These are phyloP conservation scores for Malacosoma neustria DNA, from an alignment of 2,888 invertebrate genomes.

Conservation along the genomic window DNA sequence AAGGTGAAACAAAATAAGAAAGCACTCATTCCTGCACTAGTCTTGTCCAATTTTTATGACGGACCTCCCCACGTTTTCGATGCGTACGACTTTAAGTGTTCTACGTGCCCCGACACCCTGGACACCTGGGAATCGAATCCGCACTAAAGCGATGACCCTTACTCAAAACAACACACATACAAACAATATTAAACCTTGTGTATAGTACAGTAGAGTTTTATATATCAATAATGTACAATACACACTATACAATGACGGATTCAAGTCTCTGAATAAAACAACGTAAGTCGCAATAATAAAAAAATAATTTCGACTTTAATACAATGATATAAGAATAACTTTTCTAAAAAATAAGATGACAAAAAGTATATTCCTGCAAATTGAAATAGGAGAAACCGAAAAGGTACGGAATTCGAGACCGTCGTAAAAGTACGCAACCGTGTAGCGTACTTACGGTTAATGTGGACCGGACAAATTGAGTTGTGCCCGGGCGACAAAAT, in stretches of 20 bases:
- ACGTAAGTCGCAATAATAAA: slow-evolving; percentile 17
- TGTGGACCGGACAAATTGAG: slow-evolving; percentile 69
- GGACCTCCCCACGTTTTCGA: slow-evolving; percentile 67
- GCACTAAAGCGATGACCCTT: slow-evolving; percentile 65
- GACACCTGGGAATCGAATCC: slow-evolving; percentile 74
- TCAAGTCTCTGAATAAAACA: slow-evolving; percentile 27
- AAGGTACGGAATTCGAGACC: slow-evolving; percentile 41
- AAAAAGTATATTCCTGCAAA: slow-evolving; percentile 51
- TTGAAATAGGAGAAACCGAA: slow-evolving; percentile 58
- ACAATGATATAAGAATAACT: slow-evolving; percentile 8
- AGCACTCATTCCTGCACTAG: too few relatives aligned
- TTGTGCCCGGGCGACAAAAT: slow-evolving; percentile 61
- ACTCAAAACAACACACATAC: slow-evolving; percentile 20
- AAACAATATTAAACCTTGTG: slow-evolving; percentile 25
- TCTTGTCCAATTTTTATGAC: slow-evolving; percentile 71
- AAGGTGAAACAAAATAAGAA: too few relatives aligned
- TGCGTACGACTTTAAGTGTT: slow-evolving; percentile 67
- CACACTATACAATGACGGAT: slow-evolving; percentile 61
- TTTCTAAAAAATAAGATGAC: slow-evolving; percentile 7
- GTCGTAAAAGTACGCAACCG: slow-evolving; percentile 64
- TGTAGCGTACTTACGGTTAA: slow-evolving; percentile 67
- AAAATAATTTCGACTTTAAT: slow-evolving; percentile 23
- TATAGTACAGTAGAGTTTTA: slow-evolving; percentile 13
- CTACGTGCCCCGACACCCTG: slow-evolving; percentile 61
- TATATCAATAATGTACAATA: slow-evolving; percentile 10